These are phyloP conservation scores for Phrynocephalus guinanensis DNA, from an alignment of 2,797 vertebrate genomes.

Conservation along the genomic window DNA sequence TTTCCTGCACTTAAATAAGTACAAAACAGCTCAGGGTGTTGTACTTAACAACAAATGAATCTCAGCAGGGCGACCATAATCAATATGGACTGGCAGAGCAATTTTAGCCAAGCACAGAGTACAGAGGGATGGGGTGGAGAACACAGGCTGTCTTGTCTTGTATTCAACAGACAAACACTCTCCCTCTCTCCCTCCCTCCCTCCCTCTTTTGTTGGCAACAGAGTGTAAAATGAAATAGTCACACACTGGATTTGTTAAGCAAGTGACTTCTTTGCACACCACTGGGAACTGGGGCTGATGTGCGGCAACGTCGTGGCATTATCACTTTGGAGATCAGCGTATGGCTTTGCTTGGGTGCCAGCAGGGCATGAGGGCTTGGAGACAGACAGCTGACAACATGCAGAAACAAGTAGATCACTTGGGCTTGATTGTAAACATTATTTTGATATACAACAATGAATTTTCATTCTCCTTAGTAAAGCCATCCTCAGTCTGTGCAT, in stretches of 20 bases:
- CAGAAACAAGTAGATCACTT: constrained; percentile 65
- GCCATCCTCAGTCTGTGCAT: constrained; percentile 54
- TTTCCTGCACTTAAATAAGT: constrained; percentile 63
- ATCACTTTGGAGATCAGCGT: constrained; percentile 77
- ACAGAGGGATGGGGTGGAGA: neutral
- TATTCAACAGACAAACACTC: constrained; percentile 64
- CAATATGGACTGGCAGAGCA: constrained; percentile 73
- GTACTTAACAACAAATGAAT: constrained; percentile 67
- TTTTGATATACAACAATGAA: constrained; percentile 64
- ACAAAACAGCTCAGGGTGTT: constrained; percentile 41
- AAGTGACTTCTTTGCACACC: constrained; percentile 64
- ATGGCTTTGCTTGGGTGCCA: constrained; percentile 74
- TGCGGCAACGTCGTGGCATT: constrained; percentile 69
- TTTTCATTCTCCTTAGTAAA: constrained; percentile 68
- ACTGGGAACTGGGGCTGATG: constrained; percentile 72
- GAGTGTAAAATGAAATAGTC: constrained; percentile 50
- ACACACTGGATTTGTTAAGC: constrained; percentile 71
- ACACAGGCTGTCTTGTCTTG: constrained; percentile 55
- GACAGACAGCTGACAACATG: constrained; percentile 68
- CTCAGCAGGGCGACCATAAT: constrained; percentile 72
- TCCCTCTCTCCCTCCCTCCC: constrained; percentile 36
- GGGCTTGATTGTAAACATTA: constrained; percentile 70
- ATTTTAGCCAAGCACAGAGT: constrained; percentile 59
- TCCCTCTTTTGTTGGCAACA: constrained; percentile 49
- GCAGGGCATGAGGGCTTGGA: constrained; percentile 63